Conservation (phyloP, 1,140 invertebrate genomes). For the Geopemphigus sp. region DNA sequence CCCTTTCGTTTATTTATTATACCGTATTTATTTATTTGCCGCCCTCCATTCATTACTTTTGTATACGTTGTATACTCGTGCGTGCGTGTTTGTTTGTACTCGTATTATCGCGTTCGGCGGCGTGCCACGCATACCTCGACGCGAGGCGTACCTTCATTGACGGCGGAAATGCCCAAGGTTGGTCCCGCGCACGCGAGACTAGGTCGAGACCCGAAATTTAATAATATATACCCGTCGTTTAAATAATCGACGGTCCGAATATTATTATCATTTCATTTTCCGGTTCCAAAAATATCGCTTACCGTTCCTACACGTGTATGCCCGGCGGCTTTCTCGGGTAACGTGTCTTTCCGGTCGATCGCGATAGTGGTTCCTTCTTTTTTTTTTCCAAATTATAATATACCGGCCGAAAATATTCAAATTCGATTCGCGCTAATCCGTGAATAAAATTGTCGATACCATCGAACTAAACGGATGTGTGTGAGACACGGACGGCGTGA, state of each 20-base stretch:
- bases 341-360: no score
- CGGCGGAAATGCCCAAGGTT: slow-evolving; percentile 26
- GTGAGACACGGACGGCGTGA: no score
- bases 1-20: not conserved
- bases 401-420: not conserved
- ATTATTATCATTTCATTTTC: not conserved
- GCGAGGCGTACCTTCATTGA: not conserved
- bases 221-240: not conserved
- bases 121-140: slow-evolving; percentile 10
- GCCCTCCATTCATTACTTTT: slow-evolving; percentile 7
- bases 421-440: no score
- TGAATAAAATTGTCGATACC: not conserved
- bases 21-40: not conserved
- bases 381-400: not conserved
- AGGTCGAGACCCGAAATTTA: slow-evolving; percentile 7
- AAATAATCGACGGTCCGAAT: slow-evolving; percentile 2
- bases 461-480: no score
- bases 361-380: not conserved
- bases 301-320: not conserved
- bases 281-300: not conserved
- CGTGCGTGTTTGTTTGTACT: no score
- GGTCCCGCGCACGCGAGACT: slow-evolving; percentile 11
- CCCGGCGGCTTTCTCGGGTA: not conserved
- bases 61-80: not conserved
- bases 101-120: not conserved